Evolutionary conservation across 2,888 invertebrate genomes (phyloP).

Genomic region (Oligia latruncula): DNA sequence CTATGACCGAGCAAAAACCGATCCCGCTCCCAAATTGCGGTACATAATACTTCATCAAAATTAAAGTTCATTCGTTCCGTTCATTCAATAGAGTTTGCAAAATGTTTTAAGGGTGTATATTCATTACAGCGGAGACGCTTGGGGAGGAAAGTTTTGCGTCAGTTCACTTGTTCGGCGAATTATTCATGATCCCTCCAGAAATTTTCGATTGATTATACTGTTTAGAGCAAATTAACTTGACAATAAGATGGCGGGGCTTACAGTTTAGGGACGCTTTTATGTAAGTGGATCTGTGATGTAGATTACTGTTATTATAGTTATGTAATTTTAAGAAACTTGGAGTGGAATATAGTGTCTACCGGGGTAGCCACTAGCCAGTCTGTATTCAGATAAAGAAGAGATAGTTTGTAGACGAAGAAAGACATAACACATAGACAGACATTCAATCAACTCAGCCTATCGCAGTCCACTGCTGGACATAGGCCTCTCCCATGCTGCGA

Average conservation of each 20-base stretch:
- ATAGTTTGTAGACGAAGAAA: not conserved
- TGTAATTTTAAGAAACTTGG: not conserved
- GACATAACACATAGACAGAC: not conserved
- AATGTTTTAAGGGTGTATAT: conserved; percentile 74
- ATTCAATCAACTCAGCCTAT: not conserved
- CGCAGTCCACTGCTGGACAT: not conserved
- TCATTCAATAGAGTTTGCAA: conserved; percentile 74
- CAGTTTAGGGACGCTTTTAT: conserved; percentile 23
- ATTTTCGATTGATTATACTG: conserved; percentile 83
- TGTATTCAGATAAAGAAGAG: not conserved
- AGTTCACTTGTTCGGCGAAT: conserved; percentile 77
- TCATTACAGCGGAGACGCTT: conserved; percentile 67
- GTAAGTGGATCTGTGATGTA: conserved; percentile 18
- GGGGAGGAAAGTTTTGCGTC: conserved; percentile 71
- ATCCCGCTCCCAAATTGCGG: conserved; percentile 60
- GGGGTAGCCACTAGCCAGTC: not conserved
- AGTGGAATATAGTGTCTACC: not conserved
- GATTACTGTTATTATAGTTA: conserved; percentile 3
- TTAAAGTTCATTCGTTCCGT: conserved; percentile 73
- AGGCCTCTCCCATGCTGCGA: not conserved
- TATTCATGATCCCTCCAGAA: conserved; percentile 82
- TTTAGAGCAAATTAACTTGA: conserved; percentile 78
- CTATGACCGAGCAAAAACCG: conserved; percentile 57
- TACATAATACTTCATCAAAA: conserved; percentile 74
- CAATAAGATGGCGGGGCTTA: conserved; percentile 45